Evolutionary conservation across 1,140 invertebrate genomes (phyloP), one percentile per base, ranked within the genome.

Genomic region (Dryas iulia): DNA sequence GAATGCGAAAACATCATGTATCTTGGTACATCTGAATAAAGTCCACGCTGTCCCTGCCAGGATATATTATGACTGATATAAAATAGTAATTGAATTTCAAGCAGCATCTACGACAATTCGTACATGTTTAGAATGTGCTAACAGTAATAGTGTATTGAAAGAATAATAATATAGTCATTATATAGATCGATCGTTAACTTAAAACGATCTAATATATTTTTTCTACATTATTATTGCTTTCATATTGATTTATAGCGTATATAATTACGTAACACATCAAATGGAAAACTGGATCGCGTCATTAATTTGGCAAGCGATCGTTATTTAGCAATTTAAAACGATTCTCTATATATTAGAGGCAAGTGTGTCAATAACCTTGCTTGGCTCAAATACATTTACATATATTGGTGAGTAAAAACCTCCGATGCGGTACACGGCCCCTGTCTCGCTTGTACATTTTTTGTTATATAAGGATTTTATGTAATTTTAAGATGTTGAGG

Each of bases 301-400:
- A 78, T 77, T 78, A 74, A 79, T 84, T 84, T 78, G 68, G 78
- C 73, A 82, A 83, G 76, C 68, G 74, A 39, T 75, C 63, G 76
- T 78, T 78, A 75, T 88, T 86, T 85, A 75, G 84, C 78, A 88
- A 88, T 81, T 81, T 71, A 74, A 81, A 78, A 84, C 73, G 72
- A 78, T 84, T 74, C 75, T 76, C 71, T 78, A 76, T 79, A 75
- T 83, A 57, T 79, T 81, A 61, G 71, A 69, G 62, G 69, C 75
- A 86, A 84, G 72, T 88, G 75, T 87, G 84, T 84, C 82, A 87
- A 84, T 87, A 87, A 89, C 86, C 84, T 90, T 88, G 86, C 79
- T 59, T 60, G 33, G 71, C 71, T 80, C 65, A 83, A 81, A 82
- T 81, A 83, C 65, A 86, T 87, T 86, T 81, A 71, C 84, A 87